phyloP scores from a whole-genome alignment of 2,113 vertebrate species.

The Cnemophilus loriae region DNA sequence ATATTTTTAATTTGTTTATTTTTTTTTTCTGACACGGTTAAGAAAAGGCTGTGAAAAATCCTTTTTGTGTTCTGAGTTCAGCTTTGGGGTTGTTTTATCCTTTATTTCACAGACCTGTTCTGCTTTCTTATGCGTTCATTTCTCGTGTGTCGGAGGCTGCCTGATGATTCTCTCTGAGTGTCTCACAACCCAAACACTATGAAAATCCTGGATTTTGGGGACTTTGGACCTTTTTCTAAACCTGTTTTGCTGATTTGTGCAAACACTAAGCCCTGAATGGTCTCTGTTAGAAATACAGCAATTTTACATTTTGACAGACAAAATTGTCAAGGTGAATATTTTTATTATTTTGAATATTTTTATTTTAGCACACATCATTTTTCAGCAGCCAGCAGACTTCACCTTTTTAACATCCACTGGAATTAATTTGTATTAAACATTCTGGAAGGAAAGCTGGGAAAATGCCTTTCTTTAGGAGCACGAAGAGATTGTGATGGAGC shows the following conservation, averaged over 20 bases:
- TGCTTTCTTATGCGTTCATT: background rate
- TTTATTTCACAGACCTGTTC: background rate
- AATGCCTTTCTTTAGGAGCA: background rate
- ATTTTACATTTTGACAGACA: background rate
- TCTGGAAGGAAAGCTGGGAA: background rate
- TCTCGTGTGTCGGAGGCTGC: background rate
- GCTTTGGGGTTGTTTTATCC: background rate
- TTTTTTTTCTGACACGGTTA: background rate
- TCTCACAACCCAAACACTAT: background rate
- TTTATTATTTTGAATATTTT: background rate
- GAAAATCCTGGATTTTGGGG: background rate
- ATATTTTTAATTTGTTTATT: background rate
- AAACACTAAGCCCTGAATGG: background rate
- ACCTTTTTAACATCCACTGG: background rate
- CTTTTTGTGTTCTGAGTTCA: background rate
- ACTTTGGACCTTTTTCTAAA: background rate
- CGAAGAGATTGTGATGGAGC: background rate
- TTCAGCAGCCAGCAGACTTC: background rate
- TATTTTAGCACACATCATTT: background rate
- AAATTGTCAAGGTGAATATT: background rate
- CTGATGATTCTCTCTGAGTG: background rate
- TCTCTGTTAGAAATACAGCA: background rate
- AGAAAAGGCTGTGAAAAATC: background rate
- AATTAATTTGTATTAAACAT: background rate
- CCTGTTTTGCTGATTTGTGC: background rate